These are phyloP conservation scores for Eupithecia insigniata DNA, from an alignment of 2,888 invertebrate species.

Conservation along the genomic window DNA sequence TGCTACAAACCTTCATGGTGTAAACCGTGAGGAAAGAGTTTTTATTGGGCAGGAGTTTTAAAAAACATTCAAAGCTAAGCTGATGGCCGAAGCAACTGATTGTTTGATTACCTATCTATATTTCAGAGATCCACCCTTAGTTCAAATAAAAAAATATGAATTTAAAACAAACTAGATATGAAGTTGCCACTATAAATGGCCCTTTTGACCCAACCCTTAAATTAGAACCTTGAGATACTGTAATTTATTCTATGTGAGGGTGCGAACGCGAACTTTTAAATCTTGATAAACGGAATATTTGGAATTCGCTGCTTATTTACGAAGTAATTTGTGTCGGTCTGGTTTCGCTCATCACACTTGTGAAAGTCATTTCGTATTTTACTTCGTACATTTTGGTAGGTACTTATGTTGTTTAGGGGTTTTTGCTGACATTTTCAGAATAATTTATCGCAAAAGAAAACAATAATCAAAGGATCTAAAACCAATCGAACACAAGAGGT, in stretches of 20 bases:
- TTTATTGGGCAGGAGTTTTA: neutral
- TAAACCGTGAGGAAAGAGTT: neutral
- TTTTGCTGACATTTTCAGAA: neutral
- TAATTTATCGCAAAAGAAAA: no score
- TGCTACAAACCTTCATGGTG: neutral
- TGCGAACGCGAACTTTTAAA: constrained; percentile 16
- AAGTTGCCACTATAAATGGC: neutral
- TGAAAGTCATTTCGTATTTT: constrained; percentile 5
- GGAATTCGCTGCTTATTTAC: constrained; percentile 9
- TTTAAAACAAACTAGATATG: neutral
- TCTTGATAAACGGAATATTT: constrained; percentile 23
- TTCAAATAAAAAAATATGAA: neutral
- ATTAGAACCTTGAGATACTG: neutral
- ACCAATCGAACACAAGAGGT: no score
- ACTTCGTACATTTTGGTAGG: neutral
- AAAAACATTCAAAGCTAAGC: neutral
- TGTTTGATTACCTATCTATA: neutral
- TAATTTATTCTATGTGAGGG: neutral
- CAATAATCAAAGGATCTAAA: no score
- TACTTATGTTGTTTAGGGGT: neutral
- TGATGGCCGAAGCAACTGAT: neutral
- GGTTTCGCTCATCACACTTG: constrained; percentile 16
- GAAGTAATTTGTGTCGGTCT: constrained; percentile 5
- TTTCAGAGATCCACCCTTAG: neutral
- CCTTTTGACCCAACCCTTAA: constrained; percentile 2